phyloP scores from a whole-genome alignment of 2,113 vertebrate species.

The Carassius auratus region DNA sequence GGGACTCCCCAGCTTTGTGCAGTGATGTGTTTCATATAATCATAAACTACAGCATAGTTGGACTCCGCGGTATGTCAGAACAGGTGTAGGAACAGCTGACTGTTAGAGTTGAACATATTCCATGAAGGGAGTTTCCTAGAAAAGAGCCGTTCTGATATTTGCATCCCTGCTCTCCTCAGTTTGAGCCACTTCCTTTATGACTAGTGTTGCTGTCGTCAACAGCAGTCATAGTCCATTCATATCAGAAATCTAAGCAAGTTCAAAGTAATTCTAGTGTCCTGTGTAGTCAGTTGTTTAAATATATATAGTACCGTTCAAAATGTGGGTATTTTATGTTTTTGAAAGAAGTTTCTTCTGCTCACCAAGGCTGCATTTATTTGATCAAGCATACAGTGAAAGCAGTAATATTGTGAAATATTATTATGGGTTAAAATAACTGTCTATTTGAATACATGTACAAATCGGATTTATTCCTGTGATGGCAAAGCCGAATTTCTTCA shows the following conservation, averaged over 20 bases:
- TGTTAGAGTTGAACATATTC: neutral
- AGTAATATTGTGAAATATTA: neutral
- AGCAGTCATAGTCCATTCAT: neutral
- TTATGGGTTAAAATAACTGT: neutral
- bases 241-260: neutral
- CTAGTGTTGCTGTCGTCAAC: neutral
- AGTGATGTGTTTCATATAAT: constrained; percentile 5
- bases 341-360: too few relatives aligned
- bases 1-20: neutral
- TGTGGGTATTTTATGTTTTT: too few relatives aligned
- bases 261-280: neutral
- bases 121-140: neutral
- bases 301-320: too few relatives aligned
- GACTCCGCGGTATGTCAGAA: neutral
- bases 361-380: neutral
- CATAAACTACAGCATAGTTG: neutral
- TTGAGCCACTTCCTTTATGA: neutral
- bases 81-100: neutral
- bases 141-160: constrained; percentile 15
- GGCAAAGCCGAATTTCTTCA: neutral
- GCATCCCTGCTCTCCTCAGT: neutral
- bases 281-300: neutral
- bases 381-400: neutral
- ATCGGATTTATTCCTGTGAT: neutral
- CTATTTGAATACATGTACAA: neutral